These are phyloP conservation scores for Monodelphis domestica DNA, from an alignment of 2,797 vertebrate species.

Conservation along the genomic window DNA sequence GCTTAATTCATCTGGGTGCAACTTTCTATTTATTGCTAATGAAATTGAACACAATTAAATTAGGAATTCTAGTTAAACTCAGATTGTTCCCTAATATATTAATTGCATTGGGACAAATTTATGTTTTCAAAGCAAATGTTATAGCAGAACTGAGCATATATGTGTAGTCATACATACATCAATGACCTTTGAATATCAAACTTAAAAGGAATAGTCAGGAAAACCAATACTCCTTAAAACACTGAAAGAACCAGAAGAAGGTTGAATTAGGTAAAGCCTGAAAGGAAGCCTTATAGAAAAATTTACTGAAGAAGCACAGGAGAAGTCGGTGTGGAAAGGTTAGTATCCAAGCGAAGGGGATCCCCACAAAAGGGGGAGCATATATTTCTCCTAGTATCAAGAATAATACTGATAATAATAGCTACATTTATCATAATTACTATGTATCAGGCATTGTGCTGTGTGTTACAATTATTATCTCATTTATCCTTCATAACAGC, in stretches of 20 bases:
- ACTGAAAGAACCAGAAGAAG: not conserved
- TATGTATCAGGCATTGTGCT: not conserved
- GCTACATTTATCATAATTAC: not conserved
- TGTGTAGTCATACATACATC: not conserved
- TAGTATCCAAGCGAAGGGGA: not conserved
- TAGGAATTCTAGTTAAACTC: not conserved
- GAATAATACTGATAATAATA: not conserved
- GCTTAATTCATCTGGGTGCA: not conserved
- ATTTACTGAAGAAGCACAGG: not conserved
- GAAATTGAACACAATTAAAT: not conserved
- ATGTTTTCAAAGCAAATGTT: not conserved
- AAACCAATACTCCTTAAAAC: not conserved
- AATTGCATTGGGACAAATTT: not conserved
- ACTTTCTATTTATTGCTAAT: not conserved
- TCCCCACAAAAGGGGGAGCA: not conserved
- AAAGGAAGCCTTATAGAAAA: not conserved
- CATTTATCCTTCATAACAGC: not conserved
- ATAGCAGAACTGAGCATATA: not conserved
- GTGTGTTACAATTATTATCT: not conserved
- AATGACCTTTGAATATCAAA: not conserved
- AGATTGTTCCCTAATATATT: not conserved
- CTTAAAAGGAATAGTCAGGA: not conserved
- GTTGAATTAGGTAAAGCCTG: not conserved
- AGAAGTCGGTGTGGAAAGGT: not conserved
- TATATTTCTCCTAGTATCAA: not conserved